Conservation (phyloP, 1,140 invertebrate species). For the Hirudo medicinalis region DNA sequence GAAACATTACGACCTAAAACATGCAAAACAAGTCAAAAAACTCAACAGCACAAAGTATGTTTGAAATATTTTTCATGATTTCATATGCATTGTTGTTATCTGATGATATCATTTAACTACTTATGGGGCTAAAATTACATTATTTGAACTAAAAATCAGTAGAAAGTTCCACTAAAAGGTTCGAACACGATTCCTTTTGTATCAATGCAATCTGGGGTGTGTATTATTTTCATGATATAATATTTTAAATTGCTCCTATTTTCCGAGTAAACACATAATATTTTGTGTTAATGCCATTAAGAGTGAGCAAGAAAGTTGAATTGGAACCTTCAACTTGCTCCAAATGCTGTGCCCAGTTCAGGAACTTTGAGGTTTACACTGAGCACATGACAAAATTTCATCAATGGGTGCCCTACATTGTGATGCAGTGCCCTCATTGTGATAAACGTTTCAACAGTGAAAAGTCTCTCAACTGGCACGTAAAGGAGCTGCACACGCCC, state of each 20-base stretch:
- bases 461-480: slow-evolving; percentile 19
- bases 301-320: slow-evolving; percentile 4
- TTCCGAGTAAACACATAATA: too few relatives aligned
- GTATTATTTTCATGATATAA: too few relatives aligned
- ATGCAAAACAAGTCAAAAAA: slow-evolving; percentile 10
- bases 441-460: slow-evolving; percentile 19
- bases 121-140: too few relatives aligned
- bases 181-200: too few relatives aligned
- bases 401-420: slow-evolving; percentile 19
- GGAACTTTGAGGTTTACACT: slow-evolving; percentile 11
- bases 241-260: too few relatives aligned
- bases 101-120: too few relatives aligned
- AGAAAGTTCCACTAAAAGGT: too few relatives aligned
- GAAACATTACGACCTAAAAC: slow-evolving; percentile 22
- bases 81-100: too few relatives aligned
- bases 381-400: slow-evolving; percentile 20
- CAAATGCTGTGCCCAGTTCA: slow-evolving; percentile 20
- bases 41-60: too few relatives aligned
- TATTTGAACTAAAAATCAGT: too few relatives aligned
- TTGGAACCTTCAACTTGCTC: slow-evolving; percentile 12
- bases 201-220: too few relatives aligned
- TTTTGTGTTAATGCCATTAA: neutral
- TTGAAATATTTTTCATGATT: too few relatives aligned
- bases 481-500: slow-evolving; percentile 21
- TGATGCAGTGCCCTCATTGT: slow-evolving; percentile 14